A percentile compares a stretch with the other conserved stretches of the same genome.
Evolutionary conservation across 2,113 vertebrate genomes (phyloP).

Genomic region (Pseudopodoces humilis): DNA sequence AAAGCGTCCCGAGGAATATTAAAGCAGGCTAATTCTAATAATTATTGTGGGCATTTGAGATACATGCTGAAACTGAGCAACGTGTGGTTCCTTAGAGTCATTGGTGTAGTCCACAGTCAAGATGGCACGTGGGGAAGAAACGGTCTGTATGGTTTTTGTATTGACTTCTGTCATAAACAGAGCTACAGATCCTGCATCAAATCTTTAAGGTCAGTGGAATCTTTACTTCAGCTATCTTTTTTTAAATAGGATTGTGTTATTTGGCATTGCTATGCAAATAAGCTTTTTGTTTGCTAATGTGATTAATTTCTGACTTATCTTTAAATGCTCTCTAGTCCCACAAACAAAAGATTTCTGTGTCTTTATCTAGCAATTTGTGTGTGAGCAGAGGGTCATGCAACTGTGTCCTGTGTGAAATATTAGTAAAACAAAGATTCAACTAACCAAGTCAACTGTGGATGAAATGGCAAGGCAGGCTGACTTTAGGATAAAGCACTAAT

Average conservation of each 20-base stretch:
- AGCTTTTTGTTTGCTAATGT: background rate
- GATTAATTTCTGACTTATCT: background rate
- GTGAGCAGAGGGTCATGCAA: background rate
- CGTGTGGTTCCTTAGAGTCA: background rate
- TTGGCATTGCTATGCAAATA: background rate
- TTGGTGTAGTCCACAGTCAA: background rate
- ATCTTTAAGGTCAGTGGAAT: background rate
- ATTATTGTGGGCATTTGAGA: background rate
- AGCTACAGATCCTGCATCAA: background rate
- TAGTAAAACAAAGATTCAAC: constrained; percentile 1
- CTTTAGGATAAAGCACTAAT: background rate
- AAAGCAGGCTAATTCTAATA: constrained; percentile 1
- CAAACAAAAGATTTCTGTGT: background rate
- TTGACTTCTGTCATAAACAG: background rate
- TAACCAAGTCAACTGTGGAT: background rate
- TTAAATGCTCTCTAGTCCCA: background rate
- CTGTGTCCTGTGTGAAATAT: background rate
- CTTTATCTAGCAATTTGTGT: background rate
- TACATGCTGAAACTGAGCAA: background rate
- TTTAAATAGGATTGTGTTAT: background rate
- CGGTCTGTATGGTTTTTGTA: background rate
- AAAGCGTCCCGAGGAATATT: background rate
- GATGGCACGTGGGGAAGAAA: background rate
- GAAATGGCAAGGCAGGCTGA: background rate
- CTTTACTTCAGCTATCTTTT: background rate